phyloP scores from a whole-genome alignment of 1,140 invertebrate genomes.

The Eueides isabella region DNA sequence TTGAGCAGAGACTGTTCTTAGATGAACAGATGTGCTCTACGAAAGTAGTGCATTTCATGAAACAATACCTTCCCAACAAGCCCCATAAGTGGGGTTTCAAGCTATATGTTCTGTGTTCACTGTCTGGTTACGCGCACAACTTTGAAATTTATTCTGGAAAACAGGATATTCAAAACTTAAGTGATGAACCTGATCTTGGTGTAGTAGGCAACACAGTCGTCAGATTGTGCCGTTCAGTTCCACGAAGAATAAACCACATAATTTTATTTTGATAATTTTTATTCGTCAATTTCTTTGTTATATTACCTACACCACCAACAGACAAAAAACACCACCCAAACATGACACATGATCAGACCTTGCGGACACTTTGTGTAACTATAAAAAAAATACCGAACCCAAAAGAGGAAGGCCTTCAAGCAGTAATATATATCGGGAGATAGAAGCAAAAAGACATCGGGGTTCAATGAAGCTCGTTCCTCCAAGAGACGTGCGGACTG shows the following conservation, averaged over 20 bases:
- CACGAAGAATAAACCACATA: slow-evolving; percentile 54
- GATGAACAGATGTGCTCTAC: slow-evolving; percentile 60
- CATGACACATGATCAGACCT: slow-evolving; percentile 40
- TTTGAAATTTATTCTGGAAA: slow-evolving; percentile 48
- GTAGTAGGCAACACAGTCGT: slow-evolving; percentile 44
- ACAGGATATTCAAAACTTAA: slow-evolving; percentile 16
- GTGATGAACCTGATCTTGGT: slow-evolving; percentile 42
- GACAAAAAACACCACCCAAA: slow-evolving; percentile 43
- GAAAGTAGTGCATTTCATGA: slow-evolving; percentile 53
- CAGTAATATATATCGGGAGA: slow-evolving; percentile 28
- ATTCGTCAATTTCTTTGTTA: slow-evolving; percentile 1
- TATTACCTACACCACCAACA: slow-evolving; percentile 8
- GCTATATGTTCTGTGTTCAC: slow-evolving; percentile 38
- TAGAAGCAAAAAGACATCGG: slow-evolving; percentile 36
- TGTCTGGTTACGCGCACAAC: slow-evolving; percentile 37
- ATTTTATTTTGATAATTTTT: slow-evolving; percentile 41
- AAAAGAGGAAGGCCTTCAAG: slow-evolving; percentile 45
- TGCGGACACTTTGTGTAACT: slow-evolving; percentile 38
- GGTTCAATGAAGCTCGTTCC: slow-evolving; percentile 28
- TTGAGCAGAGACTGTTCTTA: slow-evolving; percentile 49
- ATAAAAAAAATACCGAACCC: slow-evolving; percentile 34
- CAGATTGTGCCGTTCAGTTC: slow-evolving; percentile 41
- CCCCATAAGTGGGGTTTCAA: too few relatives aligned
- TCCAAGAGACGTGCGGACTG: slow-evolving; percentile 34
- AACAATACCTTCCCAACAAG: slow-evolving; percentile 63